Conservation (phyloP, 2,888 invertebrate genomes). For the Rhagonycha fulva region DNA sequence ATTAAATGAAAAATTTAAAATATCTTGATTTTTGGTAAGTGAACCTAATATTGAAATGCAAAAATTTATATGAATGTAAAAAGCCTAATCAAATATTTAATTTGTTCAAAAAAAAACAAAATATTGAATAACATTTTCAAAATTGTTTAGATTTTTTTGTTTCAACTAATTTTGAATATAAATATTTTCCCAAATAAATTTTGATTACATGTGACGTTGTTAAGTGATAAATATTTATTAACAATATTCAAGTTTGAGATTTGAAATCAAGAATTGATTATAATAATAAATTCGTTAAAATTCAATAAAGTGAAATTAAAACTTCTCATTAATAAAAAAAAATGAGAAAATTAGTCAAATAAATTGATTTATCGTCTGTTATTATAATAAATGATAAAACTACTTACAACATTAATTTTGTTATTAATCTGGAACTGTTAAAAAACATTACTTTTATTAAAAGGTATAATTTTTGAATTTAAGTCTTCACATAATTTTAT, state of each 20-base stretch:
- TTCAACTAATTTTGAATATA: too few relatives aligned
- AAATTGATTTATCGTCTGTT: background rate
- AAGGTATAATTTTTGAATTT: background rate
- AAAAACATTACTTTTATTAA: background rate
- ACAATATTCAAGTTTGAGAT: background rate
- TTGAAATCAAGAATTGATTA: background rate
- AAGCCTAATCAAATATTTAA: too few relatives aligned
- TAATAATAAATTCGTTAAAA: background rate
- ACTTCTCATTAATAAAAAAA: background rate
- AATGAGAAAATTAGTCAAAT: background rate
- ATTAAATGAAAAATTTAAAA: background rate
- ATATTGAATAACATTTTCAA: too few relatives aligned
- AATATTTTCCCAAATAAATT: too few relatives aligned
- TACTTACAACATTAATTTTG: background rate
- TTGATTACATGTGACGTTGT: background rate
- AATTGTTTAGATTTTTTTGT: too few relatives aligned
- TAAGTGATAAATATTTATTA: too few relatives aligned
- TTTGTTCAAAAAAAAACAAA: too few relatives aligned
- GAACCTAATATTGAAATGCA: background rate
- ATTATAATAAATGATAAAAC: background rate
- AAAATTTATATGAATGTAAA: background rate
- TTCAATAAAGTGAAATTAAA: background rate
- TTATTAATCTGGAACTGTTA: background rate
- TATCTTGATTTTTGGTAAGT: background rate
- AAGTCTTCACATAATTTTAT: background rate